These are phyloP conservation scores for Caretta caretta DNA, from an alignment of 2,113 vertebrate species.

Conservation along the genomic window DNA sequence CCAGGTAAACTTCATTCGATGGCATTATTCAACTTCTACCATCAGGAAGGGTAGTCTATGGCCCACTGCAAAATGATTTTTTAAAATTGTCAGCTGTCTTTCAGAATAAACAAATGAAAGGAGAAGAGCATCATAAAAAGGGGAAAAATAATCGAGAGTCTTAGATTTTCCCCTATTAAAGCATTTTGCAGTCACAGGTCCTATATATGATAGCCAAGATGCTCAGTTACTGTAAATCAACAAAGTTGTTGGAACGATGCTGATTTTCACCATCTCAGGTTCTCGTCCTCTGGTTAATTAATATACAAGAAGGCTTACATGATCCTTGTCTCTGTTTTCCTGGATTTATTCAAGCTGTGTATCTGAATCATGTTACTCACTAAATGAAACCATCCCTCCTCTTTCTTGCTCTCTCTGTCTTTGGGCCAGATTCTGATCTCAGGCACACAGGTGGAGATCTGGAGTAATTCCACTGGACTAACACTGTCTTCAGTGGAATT, in stretches of 20 bases:
- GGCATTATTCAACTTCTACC: not conserved
- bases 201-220: not conserved
- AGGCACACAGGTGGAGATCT: not conserved
- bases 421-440: not conserved
- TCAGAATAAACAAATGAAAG: not conserved
- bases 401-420: constrained; percentile 8
- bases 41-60: not conserved
- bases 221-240: not conserved
- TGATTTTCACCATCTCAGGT: constrained; percentile 4
- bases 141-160: not conserved
- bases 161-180: accelerated
- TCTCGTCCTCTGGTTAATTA: not conserved
- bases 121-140: not conserved
- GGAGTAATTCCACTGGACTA: not conserved
- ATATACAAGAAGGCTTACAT: not conserved
- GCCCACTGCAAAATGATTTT: not conserved
- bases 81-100: not conserved
- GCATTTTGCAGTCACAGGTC: not conserved
- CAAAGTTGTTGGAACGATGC: not conserved
- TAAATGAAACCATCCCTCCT: not conserved
- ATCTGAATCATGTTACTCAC: not conserved
- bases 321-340: not conserved
- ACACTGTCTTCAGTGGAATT: not conserved
- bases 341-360: not conserved
- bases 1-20: not conserved